Conservation (phyloP, 2,797 vertebrate genomes). For the Valencia hispanica region DNA sequence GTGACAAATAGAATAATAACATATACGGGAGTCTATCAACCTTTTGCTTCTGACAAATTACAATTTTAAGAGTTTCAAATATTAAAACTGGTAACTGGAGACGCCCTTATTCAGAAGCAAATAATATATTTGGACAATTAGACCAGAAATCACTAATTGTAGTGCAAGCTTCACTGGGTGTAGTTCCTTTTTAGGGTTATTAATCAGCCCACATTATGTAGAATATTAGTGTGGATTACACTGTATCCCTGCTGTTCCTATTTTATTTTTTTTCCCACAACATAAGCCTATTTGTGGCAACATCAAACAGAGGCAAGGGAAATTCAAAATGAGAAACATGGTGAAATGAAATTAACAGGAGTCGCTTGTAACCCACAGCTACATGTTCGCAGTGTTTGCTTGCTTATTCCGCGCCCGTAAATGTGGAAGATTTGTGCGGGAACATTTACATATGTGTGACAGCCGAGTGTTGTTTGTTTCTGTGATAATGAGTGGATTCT, state of each 20-base stretch:
- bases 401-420: neutral
- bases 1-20: neutral
- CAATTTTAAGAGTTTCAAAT: neutral
- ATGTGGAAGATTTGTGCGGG: neutral
- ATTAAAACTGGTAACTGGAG: neutral
- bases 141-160: neutral
- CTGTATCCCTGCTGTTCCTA: neutral
- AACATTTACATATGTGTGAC: slow-evolving; percentile 12
- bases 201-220: slow-evolving; percentile 1
- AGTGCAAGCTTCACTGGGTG: neutral
- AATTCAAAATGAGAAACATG: neutral
- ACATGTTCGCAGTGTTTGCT: slow-evolving; percentile 1
- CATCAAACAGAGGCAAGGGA: neutral
- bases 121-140: neutral
- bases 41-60: slow-evolving; percentile 1
- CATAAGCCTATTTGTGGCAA: neutral
- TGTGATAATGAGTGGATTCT: slow-evolving; percentile 24
- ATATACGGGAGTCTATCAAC: neutral
- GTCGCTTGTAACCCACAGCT: neutral
- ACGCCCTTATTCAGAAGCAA: neutral
- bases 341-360: neutral
- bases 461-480: slow-evolving; percentile 10
- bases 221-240: slow-evolving; percentile 4
- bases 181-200: slow-evolving; percentile 1
- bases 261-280: neutral